Evolutionary conservation across 2,888 invertebrate genomes (phyloP).

Genomic region (Calameuta pallipes): DNA sequence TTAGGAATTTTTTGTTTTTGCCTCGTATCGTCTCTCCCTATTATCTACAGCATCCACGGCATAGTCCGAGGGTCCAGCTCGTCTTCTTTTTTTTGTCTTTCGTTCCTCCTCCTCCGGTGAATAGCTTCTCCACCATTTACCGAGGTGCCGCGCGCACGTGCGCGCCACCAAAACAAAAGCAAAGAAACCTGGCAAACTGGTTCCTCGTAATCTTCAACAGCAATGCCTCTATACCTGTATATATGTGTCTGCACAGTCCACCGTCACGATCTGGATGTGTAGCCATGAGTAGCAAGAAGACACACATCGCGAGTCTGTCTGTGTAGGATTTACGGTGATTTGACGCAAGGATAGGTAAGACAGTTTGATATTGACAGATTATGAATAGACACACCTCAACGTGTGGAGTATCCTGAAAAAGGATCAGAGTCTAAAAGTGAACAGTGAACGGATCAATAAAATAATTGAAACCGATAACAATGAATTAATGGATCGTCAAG

Average conservation of each 20-base stretch:
- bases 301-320: not conserved
- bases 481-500: too few species aligned
- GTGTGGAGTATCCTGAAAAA: not conserved
- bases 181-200: slow-evolving; percentile 3
- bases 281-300: not conserved
- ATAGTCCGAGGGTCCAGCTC: slow-evolving; percentile 12
- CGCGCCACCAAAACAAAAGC: slow-evolving; percentile 17
- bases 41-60: not conserved
- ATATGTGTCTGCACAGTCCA: not conserved
- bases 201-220: not conserved
- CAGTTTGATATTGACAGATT: not conserved
- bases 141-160: slow-evolving; percentile 58
- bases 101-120: slow-evolving; percentile 15
- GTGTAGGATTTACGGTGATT: not conserved
- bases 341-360: not conserved
- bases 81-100: slow-evolving; percentile 22
- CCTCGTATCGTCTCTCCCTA: not conserved
- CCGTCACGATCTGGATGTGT: not conserved
- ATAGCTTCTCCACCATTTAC: slow-evolving; percentile 34
- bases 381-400: not conserved
- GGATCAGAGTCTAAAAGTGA: not conserved
- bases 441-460: not conserved
- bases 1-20: not conserved
- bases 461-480: not conserved
- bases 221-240: not conserved